Conservation (phyloP, 2,888 invertebrate species). For the Chaetoderma sp. region DNA sequence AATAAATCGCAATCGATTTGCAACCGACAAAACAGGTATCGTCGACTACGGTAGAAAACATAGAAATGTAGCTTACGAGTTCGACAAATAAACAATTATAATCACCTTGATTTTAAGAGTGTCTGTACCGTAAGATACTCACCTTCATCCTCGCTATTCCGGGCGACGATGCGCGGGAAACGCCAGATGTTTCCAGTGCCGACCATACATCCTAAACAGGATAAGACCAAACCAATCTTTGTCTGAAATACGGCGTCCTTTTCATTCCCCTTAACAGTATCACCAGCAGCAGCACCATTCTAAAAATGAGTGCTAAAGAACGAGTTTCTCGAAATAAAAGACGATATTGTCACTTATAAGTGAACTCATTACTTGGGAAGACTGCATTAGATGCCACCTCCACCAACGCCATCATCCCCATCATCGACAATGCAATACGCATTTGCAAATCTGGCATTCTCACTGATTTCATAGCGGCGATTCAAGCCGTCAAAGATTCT, state of each 20-base stretch:
- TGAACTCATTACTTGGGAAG: not conserved
- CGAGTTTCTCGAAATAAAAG: not conserved
- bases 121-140: not conserved
- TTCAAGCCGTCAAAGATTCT: too few species aligned
- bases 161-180: conserved; percentile 62
- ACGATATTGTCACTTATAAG: not conserved
- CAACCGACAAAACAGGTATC: too few species aligned
- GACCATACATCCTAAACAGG: conserved; percentile 61
- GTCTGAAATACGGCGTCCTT: conserved; percentile 38
- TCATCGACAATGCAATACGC: not conserved
- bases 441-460: too few species aligned
- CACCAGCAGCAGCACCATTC: not conserved
- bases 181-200: conserved; percentile 67
- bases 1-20: too few species aligned
- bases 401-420: not conserved
- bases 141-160: conserved; percentile 58
- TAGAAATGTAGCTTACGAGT: too few species aligned
- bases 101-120: too few species aligned
- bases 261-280: conserved; percentile 8
- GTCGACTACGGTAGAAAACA: too few species aligned
- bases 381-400: not conserved
- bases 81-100: too few species aligned
- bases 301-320: not conserved
- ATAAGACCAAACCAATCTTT: conserved; percentile 46
- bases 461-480: too few species aligned